These are phyloP conservation scores for Tragelaphus oryx DNA, from an alignment of 2,797 vertebrate species.

Conservation along the genomic window DNA sequence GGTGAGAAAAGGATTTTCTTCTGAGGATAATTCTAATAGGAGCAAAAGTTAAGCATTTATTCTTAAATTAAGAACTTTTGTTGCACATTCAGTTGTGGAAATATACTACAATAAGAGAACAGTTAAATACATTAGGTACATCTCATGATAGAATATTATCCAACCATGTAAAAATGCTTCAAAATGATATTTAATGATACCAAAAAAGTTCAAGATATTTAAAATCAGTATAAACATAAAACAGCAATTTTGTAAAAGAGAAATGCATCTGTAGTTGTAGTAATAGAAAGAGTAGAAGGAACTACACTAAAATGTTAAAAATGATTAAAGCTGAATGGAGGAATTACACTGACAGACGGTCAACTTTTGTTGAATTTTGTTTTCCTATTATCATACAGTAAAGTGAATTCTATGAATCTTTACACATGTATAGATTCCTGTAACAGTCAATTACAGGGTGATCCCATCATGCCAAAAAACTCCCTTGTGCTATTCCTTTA, in stretches of 20 bases:
- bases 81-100: not conserved
- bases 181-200: not conserved
- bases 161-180: not conserved
- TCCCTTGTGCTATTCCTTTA: not conserved
- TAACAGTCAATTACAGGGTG: not conserved
- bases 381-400: not conserved
- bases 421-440: not conserved
- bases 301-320: not conserved
- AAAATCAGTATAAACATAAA: not conserved
- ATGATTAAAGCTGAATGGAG: not conserved
- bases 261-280: not conserved
- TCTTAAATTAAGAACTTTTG: not conserved
- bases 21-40: not conserved
- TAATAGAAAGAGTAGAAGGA: not conserved
- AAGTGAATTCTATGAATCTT: slow-evolving; percentile 13
- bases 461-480: not conserved
- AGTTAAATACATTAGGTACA: not conserved
- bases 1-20: slow-evolving; percentile 14
- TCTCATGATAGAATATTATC: not conserved
- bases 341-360: not conserved
- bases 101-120: not conserved
- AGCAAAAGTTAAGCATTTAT: not conserved
- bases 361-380: not conserved
- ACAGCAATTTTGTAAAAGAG: not conserved
- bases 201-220: not conserved